phyloP scores from a whole-genome alignment of 2,888 invertebrate species.

The Cataglyphis livida region DNA sequence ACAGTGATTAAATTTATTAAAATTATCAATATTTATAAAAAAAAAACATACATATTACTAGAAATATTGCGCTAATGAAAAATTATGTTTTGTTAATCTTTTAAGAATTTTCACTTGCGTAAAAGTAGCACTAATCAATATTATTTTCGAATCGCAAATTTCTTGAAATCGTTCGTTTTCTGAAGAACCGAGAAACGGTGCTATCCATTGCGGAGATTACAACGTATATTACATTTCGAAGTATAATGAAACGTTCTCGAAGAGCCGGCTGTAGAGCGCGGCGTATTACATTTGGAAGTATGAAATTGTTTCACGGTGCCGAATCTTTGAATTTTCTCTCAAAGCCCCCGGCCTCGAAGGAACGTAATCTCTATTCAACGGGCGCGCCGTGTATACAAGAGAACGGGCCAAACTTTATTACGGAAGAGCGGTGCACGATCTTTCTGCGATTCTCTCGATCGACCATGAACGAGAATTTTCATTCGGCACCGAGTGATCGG shows the following conservation, averaged over 20 bases:
- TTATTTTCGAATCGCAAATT: slow-evolving; percentile 9
- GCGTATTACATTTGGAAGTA: slow-evolving; percentile 46
- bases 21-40: neutral
- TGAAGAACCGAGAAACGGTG: slow-evolving; percentile 6
- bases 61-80: neutral
- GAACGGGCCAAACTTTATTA: slow-evolving; percentile 60
- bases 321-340: slow-evolving; percentile 52
- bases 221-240: slow-evolving; percentile 59
- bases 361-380: slow-evolving; percentile 64
- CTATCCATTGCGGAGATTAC: slow-evolving; percentile 34
- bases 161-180: neutral
- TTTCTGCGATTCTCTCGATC: slow-evolving; percentile 57
- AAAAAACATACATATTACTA: neutral
- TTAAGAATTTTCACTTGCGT: neutral
- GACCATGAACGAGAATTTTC: slow-evolving; percentile 62
- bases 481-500: slow-evolving; percentile 62
- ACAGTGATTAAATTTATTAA: neutral
- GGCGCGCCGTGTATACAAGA: slow-evolving; percentile 41
- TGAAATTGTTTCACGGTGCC: slow-evolving; percentile 53
- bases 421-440: slow-evolving; percentile 30
- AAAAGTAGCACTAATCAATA: neutral
- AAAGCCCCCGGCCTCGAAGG: slow-evolving; percentile 7
- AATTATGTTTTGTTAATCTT: neutral
- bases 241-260: slow-evolving; percentile 57
- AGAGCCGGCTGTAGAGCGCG: slow-evolving; percentile 22